Conservation (phyloP, 2,888 invertebrate genomes). For the Aphrophora alni region DNA sequence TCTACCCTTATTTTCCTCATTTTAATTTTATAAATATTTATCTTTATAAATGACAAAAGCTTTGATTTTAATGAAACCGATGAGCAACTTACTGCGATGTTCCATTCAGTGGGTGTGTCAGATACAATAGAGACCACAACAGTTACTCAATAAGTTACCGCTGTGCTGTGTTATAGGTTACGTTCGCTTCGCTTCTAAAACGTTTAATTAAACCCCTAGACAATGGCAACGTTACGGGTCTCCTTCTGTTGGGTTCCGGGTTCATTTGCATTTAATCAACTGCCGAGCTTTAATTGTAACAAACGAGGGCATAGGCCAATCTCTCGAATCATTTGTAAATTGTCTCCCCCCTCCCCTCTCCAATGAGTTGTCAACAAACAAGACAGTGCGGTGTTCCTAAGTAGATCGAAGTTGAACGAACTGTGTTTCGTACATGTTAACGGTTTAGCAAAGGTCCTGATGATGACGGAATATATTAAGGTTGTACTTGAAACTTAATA, state of each 20-base stretch:
- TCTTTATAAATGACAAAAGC: too few species aligned
- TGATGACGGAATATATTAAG: too few species aligned
- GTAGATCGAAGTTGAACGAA: not conserved
- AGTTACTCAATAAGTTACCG: not conserved
- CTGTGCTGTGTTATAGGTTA: not conserved
- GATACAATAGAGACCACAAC: not conserved
- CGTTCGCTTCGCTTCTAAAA: not conserved
- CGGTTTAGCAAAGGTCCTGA: too few species aligned
- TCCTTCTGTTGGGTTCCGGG: not conserved
- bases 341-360: not conserved
- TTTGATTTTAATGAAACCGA: too few species aligned
- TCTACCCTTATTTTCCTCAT: too few species aligned
- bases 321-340: not conserved
- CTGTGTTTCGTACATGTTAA: not conserved
- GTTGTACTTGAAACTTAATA: too few species aligned
- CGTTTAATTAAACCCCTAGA: not conserved
- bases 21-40: too few species aligned
- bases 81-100: too few species aligned
- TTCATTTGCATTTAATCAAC: slow-evolving; percentile 9
- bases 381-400: not conserved
- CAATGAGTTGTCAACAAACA: not conserved
- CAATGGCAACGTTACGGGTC: not conserved
- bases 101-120: not conserved
- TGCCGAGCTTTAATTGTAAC: slow-evolving; percentile 3
- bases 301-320: not conserved